Evolutionary conservation across 2,888 invertebrate species (phyloP).

Genomic region (Drosophila recens): DNA sequence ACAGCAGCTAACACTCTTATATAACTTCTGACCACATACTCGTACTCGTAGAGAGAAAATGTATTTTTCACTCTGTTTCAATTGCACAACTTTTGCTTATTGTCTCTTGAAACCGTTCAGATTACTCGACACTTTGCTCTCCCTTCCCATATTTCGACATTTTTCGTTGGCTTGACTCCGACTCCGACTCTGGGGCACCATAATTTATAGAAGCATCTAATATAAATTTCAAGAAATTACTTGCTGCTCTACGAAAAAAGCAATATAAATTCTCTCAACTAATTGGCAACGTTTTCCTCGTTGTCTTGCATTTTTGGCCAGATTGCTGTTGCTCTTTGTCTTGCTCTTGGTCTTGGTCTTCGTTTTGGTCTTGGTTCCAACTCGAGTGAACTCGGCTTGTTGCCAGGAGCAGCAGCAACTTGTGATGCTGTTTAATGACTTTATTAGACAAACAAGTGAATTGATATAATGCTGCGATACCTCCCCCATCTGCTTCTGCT

Average conservation of each 20-base stretch:
- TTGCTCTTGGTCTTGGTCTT: too few species aligned
- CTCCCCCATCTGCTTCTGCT: not conserved
- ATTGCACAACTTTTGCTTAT: slow-evolving; percentile 64
- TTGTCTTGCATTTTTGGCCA: slow-evolving; percentile 46
- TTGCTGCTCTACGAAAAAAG: slow-evolving; percentile 51
- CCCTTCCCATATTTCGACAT: slow-evolving; percentile 6
- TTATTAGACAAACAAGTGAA: slow-evolving; percentile 59
- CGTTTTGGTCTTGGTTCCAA: too few species aligned
- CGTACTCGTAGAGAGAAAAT: slow-evolving; percentile 11
- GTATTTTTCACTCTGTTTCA: slow-evolving; percentile 49
- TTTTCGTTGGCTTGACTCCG: slow-evolving; percentile 17
- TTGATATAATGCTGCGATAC: slow-evolving; percentile 4
- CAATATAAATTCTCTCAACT: slow-evolving; percentile 78
- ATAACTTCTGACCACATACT: slow-evolving; percentile 27
- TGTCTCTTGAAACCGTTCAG: slow-evolving; percentile 44
- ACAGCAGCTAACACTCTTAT: slow-evolving; percentile 16
- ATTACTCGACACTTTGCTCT: slow-evolving; percentile 13
- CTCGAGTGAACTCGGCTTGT: not conserved
- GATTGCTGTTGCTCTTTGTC: slow-evolving; percentile 19
- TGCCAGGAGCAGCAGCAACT: slow-evolving; percentile 32
- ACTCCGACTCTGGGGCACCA: slow-evolving; percentile 37
- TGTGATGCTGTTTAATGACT: slow-evolving; percentile 56
- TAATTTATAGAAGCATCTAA: slow-evolving; percentile 72
- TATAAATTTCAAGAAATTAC: slow-evolving; percentile 75
- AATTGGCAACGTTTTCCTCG: slow-evolving; percentile 66